These are phyloP conservation scores for Carcharodon carcharias DNA, from an alignment of 2,797 vertebrate species.

Conservation along the genomic window DNA sequence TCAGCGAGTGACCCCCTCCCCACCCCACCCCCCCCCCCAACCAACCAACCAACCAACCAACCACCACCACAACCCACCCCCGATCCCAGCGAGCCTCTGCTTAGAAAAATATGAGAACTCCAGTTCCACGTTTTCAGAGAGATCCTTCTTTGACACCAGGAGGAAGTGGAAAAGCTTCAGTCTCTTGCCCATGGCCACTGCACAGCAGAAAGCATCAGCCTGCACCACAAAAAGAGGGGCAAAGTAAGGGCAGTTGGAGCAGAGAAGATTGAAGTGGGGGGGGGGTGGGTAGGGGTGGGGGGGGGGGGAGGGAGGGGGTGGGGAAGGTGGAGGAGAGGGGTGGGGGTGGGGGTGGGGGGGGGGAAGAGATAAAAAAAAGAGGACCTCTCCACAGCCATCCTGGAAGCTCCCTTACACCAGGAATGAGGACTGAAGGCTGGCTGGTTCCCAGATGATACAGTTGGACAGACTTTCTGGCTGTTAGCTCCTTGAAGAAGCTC, in stretches of 20 bases:
- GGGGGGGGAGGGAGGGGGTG: too few species aligned
- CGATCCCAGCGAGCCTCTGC: not conserved
- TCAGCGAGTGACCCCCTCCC: not conserved
- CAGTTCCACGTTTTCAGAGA: constrained; percentile 30
- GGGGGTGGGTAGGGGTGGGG: too few species aligned
- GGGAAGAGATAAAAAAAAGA: too few species aligned
- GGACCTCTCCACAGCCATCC: not conserved
- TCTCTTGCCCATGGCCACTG: constrained; percentile 31
- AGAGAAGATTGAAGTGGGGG: not conserved
- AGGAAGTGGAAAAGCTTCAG: constrained; percentile 33
- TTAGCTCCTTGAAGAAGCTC: constrained; percentile 1
- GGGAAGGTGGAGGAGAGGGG: too few species aligned
- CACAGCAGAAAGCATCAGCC: constrained; percentile 18
- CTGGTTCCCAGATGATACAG: constrained; percentile 30
- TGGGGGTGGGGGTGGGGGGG: too few species aligned
- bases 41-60: too few species aligned
- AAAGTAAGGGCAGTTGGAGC: not conserved
- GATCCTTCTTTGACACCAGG: constrained; percentile 31
- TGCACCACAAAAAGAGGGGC: not conserved
- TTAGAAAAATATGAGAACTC: not conserved
- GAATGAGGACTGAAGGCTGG: constrained; percentile 16
- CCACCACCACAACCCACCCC: too few species aligned
- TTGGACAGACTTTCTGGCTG: constrained; percentile 29
- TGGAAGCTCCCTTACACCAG: not conserved
- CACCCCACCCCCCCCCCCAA: too few species aligned